Conservation (phyloP, 2,888 invertebrate genomes). For the Zelleria hepariella region DNA sequence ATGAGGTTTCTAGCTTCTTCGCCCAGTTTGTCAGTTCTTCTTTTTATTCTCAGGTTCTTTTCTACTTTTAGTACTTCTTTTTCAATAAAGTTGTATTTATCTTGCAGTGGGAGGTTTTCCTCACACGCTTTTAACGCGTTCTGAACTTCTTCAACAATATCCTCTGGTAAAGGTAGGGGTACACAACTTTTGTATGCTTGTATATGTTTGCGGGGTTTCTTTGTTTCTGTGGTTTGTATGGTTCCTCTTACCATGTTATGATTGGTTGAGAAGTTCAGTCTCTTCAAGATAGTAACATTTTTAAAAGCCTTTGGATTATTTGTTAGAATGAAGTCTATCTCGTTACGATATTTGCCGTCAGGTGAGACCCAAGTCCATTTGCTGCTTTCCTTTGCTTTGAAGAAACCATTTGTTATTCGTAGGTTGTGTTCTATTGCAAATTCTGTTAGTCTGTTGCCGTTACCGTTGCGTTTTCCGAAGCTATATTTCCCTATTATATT, state of each 20-base stretch:
- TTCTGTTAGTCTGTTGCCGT: slow-evolving; percentile 14
- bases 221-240: background rate
- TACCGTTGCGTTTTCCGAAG: slow-evolving; percentile 12
- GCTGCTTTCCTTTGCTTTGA: slow-evolving; percentile 9
- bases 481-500: slow-evolving; percentile 11
- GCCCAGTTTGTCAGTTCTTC: too few relatives aligned
- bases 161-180: too few relatives aligned
- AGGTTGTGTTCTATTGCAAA: slow-evolving; percentile 13
- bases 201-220: too few relatives aligned
- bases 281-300: slow-evolving; percentile 6
- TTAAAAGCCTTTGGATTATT: slow-evolving; percentile 11
- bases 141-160: too few relatives aligned
- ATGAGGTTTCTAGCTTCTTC: too few relatives aligned
- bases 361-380: slow-evolving; percentile 19
- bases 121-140: too few relatives aligned
- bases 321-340: slow-evolving; percentile 15
- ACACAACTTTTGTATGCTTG: too few relatives aligned
- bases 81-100: too few relatives aligned
- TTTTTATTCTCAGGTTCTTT: too few relatives aligned
- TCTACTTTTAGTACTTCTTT: too few relatives aligned
- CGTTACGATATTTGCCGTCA: slow-evolving; percentile 12
- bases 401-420: slow-evolving; percentile 12
- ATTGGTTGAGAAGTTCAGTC: slow-evolving; percentile 7
- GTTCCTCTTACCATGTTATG: slow-evolving; percentile 8
- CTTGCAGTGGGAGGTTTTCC: too few relatives aligned